These are phyloP conservation scores for Sycophila texana DNA, from an alignment of 2,888 invertebrate species.

Conservation along the genomic window DNA sequence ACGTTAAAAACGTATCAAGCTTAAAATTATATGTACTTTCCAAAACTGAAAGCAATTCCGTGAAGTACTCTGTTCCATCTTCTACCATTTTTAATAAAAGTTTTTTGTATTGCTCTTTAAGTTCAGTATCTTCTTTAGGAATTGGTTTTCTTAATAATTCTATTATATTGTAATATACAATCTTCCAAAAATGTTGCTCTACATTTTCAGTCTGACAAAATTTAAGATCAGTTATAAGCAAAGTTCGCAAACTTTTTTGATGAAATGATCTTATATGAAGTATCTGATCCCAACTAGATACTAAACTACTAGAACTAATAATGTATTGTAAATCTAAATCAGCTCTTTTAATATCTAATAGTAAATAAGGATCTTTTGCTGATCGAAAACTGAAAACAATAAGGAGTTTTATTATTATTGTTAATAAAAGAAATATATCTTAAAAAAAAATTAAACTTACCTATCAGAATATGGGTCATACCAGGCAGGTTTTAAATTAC, in stretches of 20 bases:
- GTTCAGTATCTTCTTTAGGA: slow-evolving; percentile 78
- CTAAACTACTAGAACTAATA: slow-evolving; percentile 79
- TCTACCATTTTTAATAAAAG: slow-evolving; percentile 84
- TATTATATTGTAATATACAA: slow-evolving; percentile 91
- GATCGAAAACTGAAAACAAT: slow-evolving; percentile 77
- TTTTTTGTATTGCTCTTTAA: slow-evolving; percentile 81
- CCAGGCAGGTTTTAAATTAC: slow-evolving; percentile 77
- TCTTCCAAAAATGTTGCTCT: slow-evolving; percentile 94
- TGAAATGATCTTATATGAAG: slow-evolving; percentile 81
- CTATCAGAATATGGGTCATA: slow-evolving; percentile 79
- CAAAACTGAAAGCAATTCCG: slow-evolving; percentile 83
- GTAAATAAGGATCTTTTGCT: slow-evolving; percentile 80
- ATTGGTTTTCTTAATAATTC: slow-evolving; percentile 87
- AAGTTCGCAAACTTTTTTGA: slow-evolving; percentile 82
- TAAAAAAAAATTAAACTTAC: slow-evolving; percentile 60
- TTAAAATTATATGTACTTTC: slow-evolving; percentile 87
- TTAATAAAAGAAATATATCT: neutral
- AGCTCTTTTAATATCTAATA: slow-evolving; percentile 82
- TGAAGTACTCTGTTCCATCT: slow-evolving; percentile 88
- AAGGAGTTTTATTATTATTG: neutral
- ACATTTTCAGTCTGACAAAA: slow-evolving; percentile 91
- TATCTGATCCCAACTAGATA: slow-evolving; percentile 82
- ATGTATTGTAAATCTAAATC: slow-evolving; percentile 83
- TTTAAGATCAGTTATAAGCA: slow-evolving; percentile 87
- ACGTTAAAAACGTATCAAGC: slow-evolving; percentile 79